Conservation (phyloP, 2,888 invertebrate genomes). For the Perizoma affinitatum region DNA sequence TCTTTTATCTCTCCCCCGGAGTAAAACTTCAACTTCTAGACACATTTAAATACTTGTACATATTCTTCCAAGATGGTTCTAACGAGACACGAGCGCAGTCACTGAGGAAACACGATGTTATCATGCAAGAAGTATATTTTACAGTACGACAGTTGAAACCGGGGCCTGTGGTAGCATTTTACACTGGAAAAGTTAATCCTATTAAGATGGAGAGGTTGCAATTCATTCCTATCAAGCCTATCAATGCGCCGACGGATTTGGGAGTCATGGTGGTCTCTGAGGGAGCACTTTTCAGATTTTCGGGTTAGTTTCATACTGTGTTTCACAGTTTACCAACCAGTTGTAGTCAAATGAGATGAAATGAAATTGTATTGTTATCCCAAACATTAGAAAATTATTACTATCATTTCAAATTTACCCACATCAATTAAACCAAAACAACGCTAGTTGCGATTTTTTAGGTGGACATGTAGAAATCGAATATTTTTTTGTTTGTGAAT, state of each 20-base stretch:
- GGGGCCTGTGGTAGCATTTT: constrained; percentile 59
- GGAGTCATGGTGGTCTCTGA: constrained; percentile 51
- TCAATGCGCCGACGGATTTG: constrained; percentile 23
- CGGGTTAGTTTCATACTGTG: constrained; percentile 48
- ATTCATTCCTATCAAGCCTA: constrained; percentile 33
- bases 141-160: constrained; percentile 42
- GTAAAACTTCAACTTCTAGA: constrained; percentile 45
- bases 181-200: constrained; percentile 65
- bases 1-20: constrained; percentile 43
- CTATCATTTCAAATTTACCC: too few species aligned
- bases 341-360: too few species aligned
- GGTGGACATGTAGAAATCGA: too few species aligned
- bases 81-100: constrained; percentile 46
- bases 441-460: too few species aligned
- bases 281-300: constrained; percentile 56
- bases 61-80: constrained; percentile 54
- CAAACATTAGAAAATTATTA: too few species aligned
- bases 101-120: constrained; percentile 58
- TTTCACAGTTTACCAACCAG: too few species aligned
- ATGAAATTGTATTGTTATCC: too few species aligned
- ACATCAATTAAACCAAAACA: too few species aligned
- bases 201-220: constrained; percentile 40
- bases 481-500: too few species aligned
- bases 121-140: constrained; percentile 55
- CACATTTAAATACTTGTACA: constrained; percentile 54